A percentile compares a stretch with the other conserved stretches of the same genome.
Evolutionary conservation across 2,888 invertebrate species (phyloP).

Genomic region (Pocota personata): DNA sequence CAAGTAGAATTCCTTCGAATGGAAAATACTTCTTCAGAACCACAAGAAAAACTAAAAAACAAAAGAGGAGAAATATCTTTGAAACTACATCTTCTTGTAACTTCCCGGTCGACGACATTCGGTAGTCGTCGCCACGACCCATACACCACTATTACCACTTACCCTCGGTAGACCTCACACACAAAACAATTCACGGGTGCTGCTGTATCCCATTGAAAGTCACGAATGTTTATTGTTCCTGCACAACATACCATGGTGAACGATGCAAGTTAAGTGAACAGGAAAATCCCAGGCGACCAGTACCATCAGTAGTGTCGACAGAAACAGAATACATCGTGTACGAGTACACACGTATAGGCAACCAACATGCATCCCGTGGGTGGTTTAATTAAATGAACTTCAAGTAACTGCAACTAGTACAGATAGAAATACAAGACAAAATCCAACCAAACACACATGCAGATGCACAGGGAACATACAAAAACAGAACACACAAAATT

Average conservation of each 20-base stretch:
- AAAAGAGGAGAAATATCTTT: slow-evolving; percentile 25
- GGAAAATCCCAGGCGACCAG: slow-evolving; percentile 54
- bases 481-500: slow-evolving; percentile 25
- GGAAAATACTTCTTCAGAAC: slow-evolving; percentile 66
- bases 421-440: slow-evolving; percentile 4
- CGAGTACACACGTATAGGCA: slow-evolving; percentile 15
- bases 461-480: slow-evolving; percentile 17
- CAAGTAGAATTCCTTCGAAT: slow-evolving; percentile 64
- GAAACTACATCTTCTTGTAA: slow-evolving; percentile 39
- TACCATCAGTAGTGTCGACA: slow-evolving; percentile 28
- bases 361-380: slow-evolving; percentile 49
- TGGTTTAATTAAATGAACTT: slow-evolving; percentile 70
- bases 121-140: neutral
- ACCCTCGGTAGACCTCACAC: slow-evolving; percentile 52
- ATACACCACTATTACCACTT: slow-evolving; percentile 46
- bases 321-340: slow-evolving; percentile 30
- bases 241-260: slow-evolving; percentile 16
- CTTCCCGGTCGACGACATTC: neutral
- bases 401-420: slow-evolving; percentile 48
- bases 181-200: slow-evolving; percentile 58
- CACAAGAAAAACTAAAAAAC: slow-evolving; percentile 43
- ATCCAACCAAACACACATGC: slow-evolving; percentile 11
- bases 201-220: slow-evolving; percentile 51
- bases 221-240: slow-evolving; percentile 70
- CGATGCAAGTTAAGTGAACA: slow-evolving; percentile 55